Conservation (phyloP, 2,113 vertebrate species). For the Psittacula cyanocephala region DNA sequence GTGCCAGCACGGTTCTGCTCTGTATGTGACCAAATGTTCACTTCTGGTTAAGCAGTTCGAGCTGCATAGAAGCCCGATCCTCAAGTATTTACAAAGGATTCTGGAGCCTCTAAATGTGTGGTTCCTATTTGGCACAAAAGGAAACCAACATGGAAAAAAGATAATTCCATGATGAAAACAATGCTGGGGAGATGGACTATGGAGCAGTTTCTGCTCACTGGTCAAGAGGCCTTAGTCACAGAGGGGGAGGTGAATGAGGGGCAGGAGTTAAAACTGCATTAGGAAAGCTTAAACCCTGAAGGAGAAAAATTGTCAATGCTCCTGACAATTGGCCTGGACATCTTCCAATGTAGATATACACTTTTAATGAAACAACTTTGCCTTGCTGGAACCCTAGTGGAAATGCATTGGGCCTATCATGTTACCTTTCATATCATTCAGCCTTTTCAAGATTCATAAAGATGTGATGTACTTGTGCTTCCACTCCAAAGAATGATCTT, state of each 20-base stretch:
- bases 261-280: not conserved
- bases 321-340: not conserved
- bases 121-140: not conserved
- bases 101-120: not conserved
- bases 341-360: not conserved
- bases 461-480: not conserved
- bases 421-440: not conserved
- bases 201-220: not conserved
- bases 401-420: accelerated
- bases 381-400: not conserved
- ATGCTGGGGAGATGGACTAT: too few species aligned
- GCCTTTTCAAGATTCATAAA: not conserved
- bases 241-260: accelerated
- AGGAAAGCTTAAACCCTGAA: not conserved
- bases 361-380: not conserved
- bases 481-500: not conserved
- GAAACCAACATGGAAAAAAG: not conserved
- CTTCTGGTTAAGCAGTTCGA: not conserved
- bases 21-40: not conserved
- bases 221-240: not conserved
- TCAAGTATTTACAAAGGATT: not conserved
- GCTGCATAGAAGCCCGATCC: not conserved
- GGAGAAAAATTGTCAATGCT: not conserved
- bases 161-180: not conserved
- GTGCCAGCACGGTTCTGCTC: not conserved